Conservation (phyloP, 2,888 invertebrate genomes). For the Calameuta filiformis region DNA sequence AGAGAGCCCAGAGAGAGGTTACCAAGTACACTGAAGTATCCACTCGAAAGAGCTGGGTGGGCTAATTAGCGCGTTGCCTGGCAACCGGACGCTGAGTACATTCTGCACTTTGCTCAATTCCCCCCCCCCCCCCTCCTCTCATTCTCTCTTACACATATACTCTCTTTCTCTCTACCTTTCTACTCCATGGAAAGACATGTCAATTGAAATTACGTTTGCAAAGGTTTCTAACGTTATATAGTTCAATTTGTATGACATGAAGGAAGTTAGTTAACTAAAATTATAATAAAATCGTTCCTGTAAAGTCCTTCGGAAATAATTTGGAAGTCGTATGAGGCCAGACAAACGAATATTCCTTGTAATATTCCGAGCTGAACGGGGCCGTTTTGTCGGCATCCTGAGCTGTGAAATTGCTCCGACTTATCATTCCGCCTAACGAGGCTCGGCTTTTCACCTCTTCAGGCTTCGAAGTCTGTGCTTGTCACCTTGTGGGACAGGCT, state of each 20-base stretch:
- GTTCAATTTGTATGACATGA: constrained; percentile 25
- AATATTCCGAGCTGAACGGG: constrained; percentile 5
- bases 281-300: no score
- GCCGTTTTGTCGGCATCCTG: constrained; percentile 47
- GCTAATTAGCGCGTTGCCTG: constrained; percentile 66
- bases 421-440: constrained; percentile 64
- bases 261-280: constrained; percentile 14
- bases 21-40: constrained; percentile 63
- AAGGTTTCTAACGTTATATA: background rate
- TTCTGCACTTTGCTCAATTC: constrained; percentile 55
- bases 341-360: no score
- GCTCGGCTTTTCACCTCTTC: constrained; percentile 52
- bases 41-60: constrained; percentile 65
- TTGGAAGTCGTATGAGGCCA: no score
- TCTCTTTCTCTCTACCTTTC: background rate
- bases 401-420: constrained; percentile 61
- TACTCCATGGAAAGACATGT: constrained; percentile 19
- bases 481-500: constrained; percentile 51
- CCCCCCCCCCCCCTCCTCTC: constrained; percentile 27
- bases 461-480: constrained; percentile 52
- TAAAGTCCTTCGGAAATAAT: no score
- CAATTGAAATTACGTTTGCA: constrained; percentile 24
- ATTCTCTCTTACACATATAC: background rate
- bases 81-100: constrained; percentile 60
- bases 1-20: constrained; percentile 51